Percentiles rank a stretch among this genome's conserved stretches.
phyloP scores from a whole-genome alignment of 2,888 invertebrate genomes.

The Lamellibrachia columna region DNA sequence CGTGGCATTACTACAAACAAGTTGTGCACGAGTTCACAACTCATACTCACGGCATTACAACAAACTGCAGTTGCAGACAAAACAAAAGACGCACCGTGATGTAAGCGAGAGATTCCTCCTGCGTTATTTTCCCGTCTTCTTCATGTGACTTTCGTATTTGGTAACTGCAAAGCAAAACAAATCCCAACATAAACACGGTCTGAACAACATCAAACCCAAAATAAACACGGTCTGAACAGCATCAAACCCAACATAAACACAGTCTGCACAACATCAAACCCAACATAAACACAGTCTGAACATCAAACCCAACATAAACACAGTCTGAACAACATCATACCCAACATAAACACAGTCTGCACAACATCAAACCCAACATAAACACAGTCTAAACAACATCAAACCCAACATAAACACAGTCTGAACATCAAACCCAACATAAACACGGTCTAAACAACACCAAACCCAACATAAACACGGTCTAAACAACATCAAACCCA shows the following conservation, averaged over 20 bases:
- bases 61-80: not conserved
- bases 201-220: not conserved
- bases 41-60: constrained; percentile 19
- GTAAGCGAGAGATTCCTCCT: constrained; percentile 85
- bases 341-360: not conserved
- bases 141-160: constrained; percentile 76
- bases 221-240: too few species aligned
- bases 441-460: too few species aligned
- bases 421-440: not conserved
- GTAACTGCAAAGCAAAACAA: constrained; percentile 69
- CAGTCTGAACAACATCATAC: too few species aligned
- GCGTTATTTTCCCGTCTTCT: constrained; percentile 81
- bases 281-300: too few species aligned
- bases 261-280: not conserved
- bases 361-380: not conserved
- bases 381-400: not conserved
- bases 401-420: not conserved
- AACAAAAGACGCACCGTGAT: constrained; percentile 65
- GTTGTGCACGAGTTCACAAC: not conserved
- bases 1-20: too few species aligned
- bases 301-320: too few species aligned
- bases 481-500: too few species aligned
- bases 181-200: not conserved
- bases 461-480: too few species aligned
- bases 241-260: not conserved